Conservation (phyloP, 2,797 vertebrate genomes). For the Sphenodon punctatus region DNA sequence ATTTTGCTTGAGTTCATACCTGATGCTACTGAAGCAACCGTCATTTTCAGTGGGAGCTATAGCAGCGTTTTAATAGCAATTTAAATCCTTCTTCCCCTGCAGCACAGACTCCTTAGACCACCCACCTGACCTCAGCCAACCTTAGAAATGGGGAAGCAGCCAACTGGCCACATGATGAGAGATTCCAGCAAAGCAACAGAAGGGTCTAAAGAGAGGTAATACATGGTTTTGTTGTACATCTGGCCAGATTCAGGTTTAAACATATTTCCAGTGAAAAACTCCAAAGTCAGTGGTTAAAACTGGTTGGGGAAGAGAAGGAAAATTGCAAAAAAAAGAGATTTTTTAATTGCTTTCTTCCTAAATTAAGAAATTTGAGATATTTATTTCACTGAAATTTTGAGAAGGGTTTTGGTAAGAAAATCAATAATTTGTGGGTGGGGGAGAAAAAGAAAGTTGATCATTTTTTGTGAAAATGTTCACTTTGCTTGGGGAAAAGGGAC, state of each 20-base stretch:
- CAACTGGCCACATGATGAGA: background rate
- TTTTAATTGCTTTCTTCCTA: too few relatives aligned
- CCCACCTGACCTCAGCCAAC: background rate
- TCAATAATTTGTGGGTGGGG: background rate
- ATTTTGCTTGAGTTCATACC: fast-evolving
- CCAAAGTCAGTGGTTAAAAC: background rate
- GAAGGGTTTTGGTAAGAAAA: too few relatives aligned
- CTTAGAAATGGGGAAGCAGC: background rate
- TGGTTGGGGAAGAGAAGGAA: background rate
- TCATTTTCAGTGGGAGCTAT: too few relatives aligned
- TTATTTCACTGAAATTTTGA: background rate
- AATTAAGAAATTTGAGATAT: too few relatives aligned
- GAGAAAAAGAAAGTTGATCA: background rate
- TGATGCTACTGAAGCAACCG: background rate
- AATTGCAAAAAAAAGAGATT: background rate
- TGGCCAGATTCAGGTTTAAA: background rate
- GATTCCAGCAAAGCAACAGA: slow-evolving; percentile 5
- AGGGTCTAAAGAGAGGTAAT: background rate
- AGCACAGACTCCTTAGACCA: background rate
- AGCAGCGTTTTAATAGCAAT: too few relatives aligned
- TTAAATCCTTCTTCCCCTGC: too few relatives aligned
- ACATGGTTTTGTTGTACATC: background rate
- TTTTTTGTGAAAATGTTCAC: background rate
- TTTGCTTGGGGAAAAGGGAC: too few relatives aligned
- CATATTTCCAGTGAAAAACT: background rate